phyloP scores from a whole-genome alignment of 2,888 invertebrate species.

The Uropetala carovei region DNA sequence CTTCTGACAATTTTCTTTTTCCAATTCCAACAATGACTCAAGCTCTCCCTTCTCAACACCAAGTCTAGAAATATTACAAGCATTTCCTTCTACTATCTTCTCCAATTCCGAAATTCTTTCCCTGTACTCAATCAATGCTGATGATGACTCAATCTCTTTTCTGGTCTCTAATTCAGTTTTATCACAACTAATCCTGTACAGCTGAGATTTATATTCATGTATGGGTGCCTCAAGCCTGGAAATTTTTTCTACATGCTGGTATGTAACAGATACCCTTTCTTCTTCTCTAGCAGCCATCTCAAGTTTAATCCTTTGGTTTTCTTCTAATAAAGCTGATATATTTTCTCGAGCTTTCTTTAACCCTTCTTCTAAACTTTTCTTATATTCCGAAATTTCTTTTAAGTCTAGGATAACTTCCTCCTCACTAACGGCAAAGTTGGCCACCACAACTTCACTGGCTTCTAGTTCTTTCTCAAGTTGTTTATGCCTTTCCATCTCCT shows the following conservation, averaged over 20 bases:
- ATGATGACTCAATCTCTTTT: background rate
- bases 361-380: background rate
- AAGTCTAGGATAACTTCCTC: background rate
- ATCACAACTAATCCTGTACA: background rate
- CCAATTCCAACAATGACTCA: background rate
- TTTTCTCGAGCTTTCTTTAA: background rate
- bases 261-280: background rate
- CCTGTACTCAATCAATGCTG: background rate
- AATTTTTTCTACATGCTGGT: background rate
- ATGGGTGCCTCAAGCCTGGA: background rate
- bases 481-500: background rate
- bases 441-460: conserved; percentile 43
- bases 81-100: background rate
- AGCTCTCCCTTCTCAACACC: background rate
- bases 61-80: background rate
- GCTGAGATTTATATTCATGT: background rate
- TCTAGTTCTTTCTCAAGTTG: conserved; percentile 26
- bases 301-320: background rate
- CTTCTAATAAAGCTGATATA: background rate
- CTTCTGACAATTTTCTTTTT: background rate
- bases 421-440: conserved; percentile 32
- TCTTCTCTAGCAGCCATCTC: background rate
- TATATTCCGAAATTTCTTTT: background rate
- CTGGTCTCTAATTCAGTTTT: background rate
- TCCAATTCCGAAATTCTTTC: background rate